Conservation (phyloP, 2,888 invertebrate genomes). For the Platycnemis pennipes region DNA sequence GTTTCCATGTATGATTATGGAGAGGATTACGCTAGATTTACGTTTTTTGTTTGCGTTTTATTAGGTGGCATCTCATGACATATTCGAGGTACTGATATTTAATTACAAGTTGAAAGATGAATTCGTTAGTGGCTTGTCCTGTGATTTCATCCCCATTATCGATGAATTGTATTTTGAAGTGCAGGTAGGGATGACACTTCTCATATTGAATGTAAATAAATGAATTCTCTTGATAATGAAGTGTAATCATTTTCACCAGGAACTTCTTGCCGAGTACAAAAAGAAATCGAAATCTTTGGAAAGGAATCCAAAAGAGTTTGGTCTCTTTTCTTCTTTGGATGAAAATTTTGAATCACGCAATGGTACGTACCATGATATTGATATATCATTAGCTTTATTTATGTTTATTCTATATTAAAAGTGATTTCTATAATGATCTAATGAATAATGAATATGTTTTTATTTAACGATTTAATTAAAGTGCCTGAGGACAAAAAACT, state of each 20-base stretch:
- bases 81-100: constrained; percentile 72
- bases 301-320: background rate
- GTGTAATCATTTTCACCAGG: background rate
- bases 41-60: background rate
- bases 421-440: too few species aligned
- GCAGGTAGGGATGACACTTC: constrained; percentile 68
- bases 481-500: constrained; percentile 1
- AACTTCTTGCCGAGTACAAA: background rate
- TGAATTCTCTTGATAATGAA: background rate
- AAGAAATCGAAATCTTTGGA: background rate
- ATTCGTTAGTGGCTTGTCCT: constrained; percentile 67
- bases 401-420: too few species aligned
- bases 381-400: background rate
- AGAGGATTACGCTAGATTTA: background rate
- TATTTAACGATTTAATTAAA: background rate
- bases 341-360: background rate
- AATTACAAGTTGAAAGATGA: constrained; percentile 71
- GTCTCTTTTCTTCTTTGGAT: constrained; percentile 20
- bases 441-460: too few species aligned
- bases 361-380: background rate
- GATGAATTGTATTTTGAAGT: constrained; percentile 70
- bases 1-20: too few species aligned
- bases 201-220: background rate
- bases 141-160: constrained; percentile 70
- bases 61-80: constrained; percentile 71